A percentile compares a stretch with the other conserved stretches of the same genome.
Evolutionary conservation across 1,140 invertebrate species (phyloP).

Genomic region (Bilobella aurantiaca): DNA sequence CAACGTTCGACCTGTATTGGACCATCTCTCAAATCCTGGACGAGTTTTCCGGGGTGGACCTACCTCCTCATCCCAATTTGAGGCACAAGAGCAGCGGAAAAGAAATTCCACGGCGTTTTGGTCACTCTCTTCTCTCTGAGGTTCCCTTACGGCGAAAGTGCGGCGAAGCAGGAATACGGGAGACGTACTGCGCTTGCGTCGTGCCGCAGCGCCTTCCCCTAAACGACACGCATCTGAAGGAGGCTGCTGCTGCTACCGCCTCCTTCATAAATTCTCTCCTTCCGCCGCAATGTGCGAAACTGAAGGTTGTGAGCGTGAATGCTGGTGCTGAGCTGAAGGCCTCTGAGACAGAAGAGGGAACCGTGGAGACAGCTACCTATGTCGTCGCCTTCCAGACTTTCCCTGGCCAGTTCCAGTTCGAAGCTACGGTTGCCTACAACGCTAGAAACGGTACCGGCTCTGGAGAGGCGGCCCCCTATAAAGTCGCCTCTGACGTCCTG

Average conservation of each 20-base stretch:
- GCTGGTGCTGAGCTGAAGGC: slow-evolving; percentile 10
- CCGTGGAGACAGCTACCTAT: neutral
- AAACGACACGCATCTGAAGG: neutral
- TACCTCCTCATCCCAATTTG: neutral
- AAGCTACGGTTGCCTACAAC: slow-evolving; percentile 17
- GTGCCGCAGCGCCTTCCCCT: slow-evolving; percentile 10
- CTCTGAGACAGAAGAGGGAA: neutral
- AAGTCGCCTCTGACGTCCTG: slow-evolving; percentile 10
- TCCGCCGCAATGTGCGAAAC: slow-evolving; percentile 11
- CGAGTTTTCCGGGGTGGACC: neutral
- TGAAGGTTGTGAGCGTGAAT: slow-evolving; percentile 10
- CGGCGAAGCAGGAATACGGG: slow-evolving; percentile 20
- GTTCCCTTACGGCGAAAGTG: slow-evolving; percentile 18
- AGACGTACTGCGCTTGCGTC: slow-evolving; percentile 26
- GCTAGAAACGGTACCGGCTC: neutral
- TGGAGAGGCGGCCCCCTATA: neutral
- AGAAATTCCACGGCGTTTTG: slow-evolving; percentile 1
- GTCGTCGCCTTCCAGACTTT: slow-evolving; percentile 22
- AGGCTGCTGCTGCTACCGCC: slow-evolving; percentile 10
- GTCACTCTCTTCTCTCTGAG: slow-evolving; percentile 21
- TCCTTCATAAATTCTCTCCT: slow-evolving; percentile 19
- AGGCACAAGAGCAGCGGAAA: neutral
- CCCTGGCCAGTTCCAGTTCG: slow-evolving; percentile 29
- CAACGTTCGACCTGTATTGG: slow-evolving; percentile 28
- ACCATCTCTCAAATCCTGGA: slow-evolving; percentile 26